phyloP scores from a whole-genome alignment of 2,797 vertebrate genomes.

The Chelon auratus region DNA sequence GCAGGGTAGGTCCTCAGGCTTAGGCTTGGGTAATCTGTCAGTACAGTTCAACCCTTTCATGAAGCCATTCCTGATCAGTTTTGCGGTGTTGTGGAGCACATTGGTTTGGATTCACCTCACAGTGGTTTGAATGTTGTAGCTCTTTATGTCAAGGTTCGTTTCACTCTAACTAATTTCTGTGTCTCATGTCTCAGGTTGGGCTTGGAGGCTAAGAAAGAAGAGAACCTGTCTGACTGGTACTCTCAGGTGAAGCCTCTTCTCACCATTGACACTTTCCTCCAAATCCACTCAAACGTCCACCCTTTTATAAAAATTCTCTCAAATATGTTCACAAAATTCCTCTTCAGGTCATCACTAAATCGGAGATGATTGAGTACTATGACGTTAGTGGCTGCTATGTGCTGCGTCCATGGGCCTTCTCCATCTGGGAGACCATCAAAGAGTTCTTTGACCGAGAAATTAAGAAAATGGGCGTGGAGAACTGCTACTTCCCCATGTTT shows the following conservation, averaged over 20 bases:
- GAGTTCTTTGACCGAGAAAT: constrained; percentile 95
- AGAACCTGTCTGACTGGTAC: constrained; percentile 97
- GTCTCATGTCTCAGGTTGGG: constrained; percentile 86
- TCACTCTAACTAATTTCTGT: constrained; percentile 6
- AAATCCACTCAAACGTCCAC: neutral
- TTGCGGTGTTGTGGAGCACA: too few relatives aligned
- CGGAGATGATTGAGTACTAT: constrained; percentile 99
- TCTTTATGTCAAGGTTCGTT: neutral
- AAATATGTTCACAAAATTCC: too few relatives aligned
- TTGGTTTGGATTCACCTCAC: too few relatives aligned
- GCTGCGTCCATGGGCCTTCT: constrained; percentile 94
- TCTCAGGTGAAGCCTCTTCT: constrained; percentile 88
- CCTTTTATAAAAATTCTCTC: too few relatives aligned
- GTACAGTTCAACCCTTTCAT: too few relatives aligned
- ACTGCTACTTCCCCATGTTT: constrained; percentile 99
- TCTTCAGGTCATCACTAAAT: constrained; percentile 95
- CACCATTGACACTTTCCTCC: rapidly evolving
- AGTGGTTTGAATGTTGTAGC: neutral
- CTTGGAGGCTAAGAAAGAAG: constrained; percentile 96
- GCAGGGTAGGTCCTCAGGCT: too few relatives aligned
- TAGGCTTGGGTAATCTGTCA: too few relatives aligned
- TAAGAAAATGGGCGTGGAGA: constrained; percentile 97
- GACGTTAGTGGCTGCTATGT: constrained; percentile 98
- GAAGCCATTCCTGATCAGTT: neutral
- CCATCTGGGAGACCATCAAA: constrained; percentile 96